Base-by-base conservation (phyloP, 2,113 vertebrate species). In the Pogonocichla stellata region DNA sequence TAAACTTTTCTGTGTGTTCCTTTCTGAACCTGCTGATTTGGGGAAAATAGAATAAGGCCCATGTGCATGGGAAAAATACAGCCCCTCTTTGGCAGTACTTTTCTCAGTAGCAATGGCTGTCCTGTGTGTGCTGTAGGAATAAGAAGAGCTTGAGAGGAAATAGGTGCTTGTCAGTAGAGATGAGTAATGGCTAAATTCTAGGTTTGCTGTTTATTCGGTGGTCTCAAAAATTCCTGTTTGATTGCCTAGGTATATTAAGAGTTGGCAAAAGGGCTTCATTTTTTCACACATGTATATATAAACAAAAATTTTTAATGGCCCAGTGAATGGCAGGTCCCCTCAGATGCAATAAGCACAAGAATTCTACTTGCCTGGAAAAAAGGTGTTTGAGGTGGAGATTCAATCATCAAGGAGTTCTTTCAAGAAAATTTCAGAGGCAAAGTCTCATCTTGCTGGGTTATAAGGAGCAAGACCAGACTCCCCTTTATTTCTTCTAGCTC, bases 251-350 rank as follows among this genome's bases (percentile, higher is more conserved):
- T 81, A 13, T 73, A 34, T 70, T 61, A 65, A 65, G 28, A 36
- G 19, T 56, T 90, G 58, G 26, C 18, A 17, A 43, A 71, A 65
- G 48, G 54, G 14, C 53, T 72, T 95, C 1, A 14, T 84, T 85
- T 87, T 24, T 90, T 79, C 28, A 23, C 33, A 20, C 0, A 0
- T 18, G 3, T n/a, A 14, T 47, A 20, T 54, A n/a, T 62, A 26
- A 79, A 62, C 45, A 72, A 17, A 4, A 31, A 3, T 48, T 71
- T 60, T 64, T 57, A 57, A 42, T 80, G 4, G 1, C 13, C 3
- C 5, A 7, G 25, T 64, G 61, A 81, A 67, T 48, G 31, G n/a
- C 24, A 74, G 29, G 9, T 20, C 5, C 2, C 43, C n/a, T 43
- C 0, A 0, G 77, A 17, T 80, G 18, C 38, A 92, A 20, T 24